Evolutionary conservation across 1,140 invertebrate species (phyloP), one percentile per base, ranked within the genome.

Genomic region (Caerostris extrusa): DNA sequence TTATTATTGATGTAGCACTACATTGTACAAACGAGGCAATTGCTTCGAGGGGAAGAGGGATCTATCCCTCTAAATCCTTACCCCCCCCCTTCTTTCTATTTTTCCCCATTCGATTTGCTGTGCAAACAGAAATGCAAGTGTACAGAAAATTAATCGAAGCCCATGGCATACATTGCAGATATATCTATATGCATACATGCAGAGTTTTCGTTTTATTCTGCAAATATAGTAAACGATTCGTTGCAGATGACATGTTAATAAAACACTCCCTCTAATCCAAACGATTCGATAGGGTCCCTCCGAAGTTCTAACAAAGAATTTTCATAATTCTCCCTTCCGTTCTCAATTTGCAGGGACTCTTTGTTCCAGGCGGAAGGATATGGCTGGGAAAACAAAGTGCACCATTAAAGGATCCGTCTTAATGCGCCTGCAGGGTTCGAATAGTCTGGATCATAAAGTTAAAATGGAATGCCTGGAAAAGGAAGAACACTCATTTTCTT

Each of bases 361-460:
- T 85, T 85, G 82, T 85, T 85, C 82, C 14, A 58, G 8, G 69
- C 34, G 69, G 69, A 77, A 77, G 69, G 69, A 77, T 77, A 77
- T 77, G 19, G 34, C 85, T 87, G 85, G 34, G 85, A 87, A 87
- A 87, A 87, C 60, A 87, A 61, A 87, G 85, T 87, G 60, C 85
- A 34, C 85, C 85, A 87, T 87, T 87, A 87, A 19, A 56, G 58
- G 56, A 64, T 14, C 34, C 60, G 85, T 87, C 85, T 87, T 87
- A 64, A 87, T 87, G 85, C 57, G 19, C 12, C 85, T 64, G 34
- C 58, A 87, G 69, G 19, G 19, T 77, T 34, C 19, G 19, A 77
- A 77, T 77, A 77, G 69, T 77, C 50, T 77, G 60, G 85, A 87
- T 87, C 85, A 87, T 87, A 64, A 87, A 87, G 85, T 61, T 87